Percentiles rank a stretch among this genome's conserved stretches.
phyloP scores from a whole-genome alignment of 2,797 vertebrate genomes.

The Lagorchestes hirsutus region DNA sequence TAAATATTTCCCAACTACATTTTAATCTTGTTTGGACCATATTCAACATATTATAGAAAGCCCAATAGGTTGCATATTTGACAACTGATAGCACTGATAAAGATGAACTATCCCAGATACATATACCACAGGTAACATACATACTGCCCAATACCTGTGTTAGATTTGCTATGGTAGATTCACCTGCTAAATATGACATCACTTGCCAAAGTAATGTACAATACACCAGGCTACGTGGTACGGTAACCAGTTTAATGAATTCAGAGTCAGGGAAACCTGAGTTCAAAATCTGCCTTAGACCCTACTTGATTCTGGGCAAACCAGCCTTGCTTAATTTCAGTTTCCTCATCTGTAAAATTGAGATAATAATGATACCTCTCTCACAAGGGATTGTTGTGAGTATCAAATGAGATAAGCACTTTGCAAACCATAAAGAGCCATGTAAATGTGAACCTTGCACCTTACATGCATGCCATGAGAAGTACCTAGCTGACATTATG shows the following conservation, averaged over 20 bases:
- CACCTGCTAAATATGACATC: not conserved
- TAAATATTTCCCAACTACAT: not conserved
- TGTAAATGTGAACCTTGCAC: not conserved
- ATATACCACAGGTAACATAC: not conserved
- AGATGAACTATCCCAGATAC: not conserved
- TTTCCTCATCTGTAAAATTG: conserved; percentile 73
- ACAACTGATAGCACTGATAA: too few relatives aligned
- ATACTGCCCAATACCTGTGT: not conserved
- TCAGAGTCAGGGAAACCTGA: conserved; percentile 18
- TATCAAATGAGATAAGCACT: conserved; percentile 60
- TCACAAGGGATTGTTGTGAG: conserved; percentile 72
- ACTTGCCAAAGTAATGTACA: not conserved
- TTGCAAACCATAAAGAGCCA: conserved; percentile 50
- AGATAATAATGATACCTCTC: conserved; percentile 67
- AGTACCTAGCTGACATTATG: too few relatives aligned
- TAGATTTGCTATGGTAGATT: not conserved
- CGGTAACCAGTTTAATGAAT: not conserved
- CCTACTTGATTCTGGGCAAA: conserved; percentile 38
- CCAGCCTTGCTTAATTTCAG: conserved; percentile 71
- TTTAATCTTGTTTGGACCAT: not conserved
- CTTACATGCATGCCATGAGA: not conserved
- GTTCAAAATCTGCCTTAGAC: conserved; percentile 53
- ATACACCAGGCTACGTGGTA: not conserved
- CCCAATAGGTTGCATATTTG: too few relatives aligned
- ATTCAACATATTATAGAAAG: not conserved